Percentiles rank a stretch among this genome's conserved stretches.
Evolutionary conservation across 2,113 vertebrate genomes (phyloP).

Genomic region (Triplophysa dalaica): DNA sequence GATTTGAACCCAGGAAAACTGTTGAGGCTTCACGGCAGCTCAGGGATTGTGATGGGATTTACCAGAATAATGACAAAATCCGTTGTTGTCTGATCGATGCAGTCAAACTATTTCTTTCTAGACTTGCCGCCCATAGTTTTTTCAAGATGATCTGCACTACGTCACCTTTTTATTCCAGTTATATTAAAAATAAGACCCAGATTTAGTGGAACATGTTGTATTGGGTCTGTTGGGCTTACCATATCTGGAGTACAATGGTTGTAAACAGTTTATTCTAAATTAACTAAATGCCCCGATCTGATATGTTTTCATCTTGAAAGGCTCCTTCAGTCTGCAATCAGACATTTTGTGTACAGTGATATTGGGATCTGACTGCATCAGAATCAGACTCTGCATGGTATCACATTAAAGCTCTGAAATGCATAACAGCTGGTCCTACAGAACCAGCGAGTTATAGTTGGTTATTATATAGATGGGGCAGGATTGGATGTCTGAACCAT

Average conservation of each 20-base stretch:
- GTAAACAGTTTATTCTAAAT: background rate
- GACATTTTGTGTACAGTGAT: background rate
- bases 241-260: background rate
- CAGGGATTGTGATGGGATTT: too few relatives aligned
- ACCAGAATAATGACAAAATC: background rate
- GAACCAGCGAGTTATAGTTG: slow-evolving; percentile 1
- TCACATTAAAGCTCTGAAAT: slow-evolving; percentile 12
- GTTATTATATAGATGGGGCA: background rate
- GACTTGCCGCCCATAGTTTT: background rate
- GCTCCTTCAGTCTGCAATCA: background rate
- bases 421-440: slow-evolving; percentile 1
- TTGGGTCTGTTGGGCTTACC: background rate
- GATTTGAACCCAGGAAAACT: background rate
- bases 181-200: background rate
- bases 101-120: background rate
- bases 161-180: background rate
- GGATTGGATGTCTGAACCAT: slow-evolving; percentile 15
- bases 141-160: background rate
- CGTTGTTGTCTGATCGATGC: background rate
- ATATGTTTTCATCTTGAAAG: slow-evolving; percentile 16
- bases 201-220: background rate
- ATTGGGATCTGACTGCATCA: background rate
- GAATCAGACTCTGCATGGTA: background rate
- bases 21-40: too few relatives aligned
- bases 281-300: slow-evolving; percentile 6